Base-by-base conservation (phyloP, 2,888 invertebrate genomes). In the Ochlodes sylvanus region DNA sequence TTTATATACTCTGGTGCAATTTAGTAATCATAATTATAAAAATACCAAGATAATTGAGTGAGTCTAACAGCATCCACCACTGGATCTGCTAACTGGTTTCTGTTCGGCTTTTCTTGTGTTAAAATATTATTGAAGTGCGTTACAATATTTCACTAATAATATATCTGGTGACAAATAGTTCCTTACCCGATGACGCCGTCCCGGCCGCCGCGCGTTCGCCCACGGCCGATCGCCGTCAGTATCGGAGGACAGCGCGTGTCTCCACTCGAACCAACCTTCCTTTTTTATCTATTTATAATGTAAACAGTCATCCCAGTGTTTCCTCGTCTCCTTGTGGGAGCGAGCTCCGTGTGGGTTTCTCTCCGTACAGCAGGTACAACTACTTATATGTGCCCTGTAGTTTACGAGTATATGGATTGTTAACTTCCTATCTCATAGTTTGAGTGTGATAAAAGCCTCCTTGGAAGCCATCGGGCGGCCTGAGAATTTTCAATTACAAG, bases 201-300 rank as follows among this genome's bases (percentile, higher is more conserved):
- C 58, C 44, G n/a, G n/a, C 12, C 14, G 14, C 15, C 56, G 7
- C 14, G 15, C n/a, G 15, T 21, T 17, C 64, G 64, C 64, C 64
- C 57, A 57, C 64, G 64, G 19, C 61, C 63, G 47, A 42, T 54
- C 27, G 65, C 50, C 65, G 58, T 50, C 65, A 58, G 65, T 34
- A 55, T 32, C 65, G 57, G 41, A 38, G 47, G 65, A 66, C 66
- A 66, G 58, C 66, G 66, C 66, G 66, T 66, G 66, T 60, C 65
- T 65, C 52, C 60, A 58, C 65, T 65, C 58, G 52, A 50, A 38
- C 21, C 58, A 17, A 4, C 63, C 63, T 63, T 42, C 58, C 52
- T 66, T 66, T 66, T 66, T 66, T 57, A 52, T 66, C 66, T 66
- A 42, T 66, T 66, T 66, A 15, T 60, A 60, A 66, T 66, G 66